Evolutionary conservation across 2,113 vertebrate species (phyloP).

Genomic region (Aepyceros melampus): DNA sequence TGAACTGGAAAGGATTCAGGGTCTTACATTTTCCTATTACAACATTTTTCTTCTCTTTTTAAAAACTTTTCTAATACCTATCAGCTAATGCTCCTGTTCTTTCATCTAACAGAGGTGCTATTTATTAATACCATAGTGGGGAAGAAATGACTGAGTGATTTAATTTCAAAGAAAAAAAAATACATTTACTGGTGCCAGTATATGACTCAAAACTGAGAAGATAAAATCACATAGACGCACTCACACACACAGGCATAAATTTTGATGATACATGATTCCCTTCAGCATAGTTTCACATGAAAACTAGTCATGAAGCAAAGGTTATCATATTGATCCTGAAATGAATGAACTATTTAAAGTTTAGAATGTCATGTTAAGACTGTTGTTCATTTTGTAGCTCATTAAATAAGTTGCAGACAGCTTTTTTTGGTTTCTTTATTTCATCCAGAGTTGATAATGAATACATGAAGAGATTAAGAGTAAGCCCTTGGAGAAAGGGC

Average conservation of each 20-base stretch:
- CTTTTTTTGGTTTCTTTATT: neutral
- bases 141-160: neutral
- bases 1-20: conserved; percentile 55
- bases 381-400: neutral
- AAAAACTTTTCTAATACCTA: neutral
- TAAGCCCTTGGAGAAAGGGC: neutral
- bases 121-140: neutral
- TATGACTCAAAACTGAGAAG: neutral
- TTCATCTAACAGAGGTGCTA: conserved; percentile 22
- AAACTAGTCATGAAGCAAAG: neutral
- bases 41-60: neutral
- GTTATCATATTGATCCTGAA: neutral
- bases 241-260: neutral
- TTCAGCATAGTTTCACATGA: neutral
- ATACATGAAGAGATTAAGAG: neutral
- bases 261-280: neutral
- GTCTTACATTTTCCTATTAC: conserved; percentile 17
- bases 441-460: neutral
- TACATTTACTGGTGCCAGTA: neutral
- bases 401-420: neutral
- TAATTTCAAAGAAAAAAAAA: neutral
- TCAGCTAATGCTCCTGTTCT: neutral
- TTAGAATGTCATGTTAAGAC: neutral
- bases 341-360: neutral
- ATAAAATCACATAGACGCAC: neutral